Evolutionary conservation across 2,888 invertebrate genomes (phyloP).

Genomic region (Aphrophora alni): DNA sequence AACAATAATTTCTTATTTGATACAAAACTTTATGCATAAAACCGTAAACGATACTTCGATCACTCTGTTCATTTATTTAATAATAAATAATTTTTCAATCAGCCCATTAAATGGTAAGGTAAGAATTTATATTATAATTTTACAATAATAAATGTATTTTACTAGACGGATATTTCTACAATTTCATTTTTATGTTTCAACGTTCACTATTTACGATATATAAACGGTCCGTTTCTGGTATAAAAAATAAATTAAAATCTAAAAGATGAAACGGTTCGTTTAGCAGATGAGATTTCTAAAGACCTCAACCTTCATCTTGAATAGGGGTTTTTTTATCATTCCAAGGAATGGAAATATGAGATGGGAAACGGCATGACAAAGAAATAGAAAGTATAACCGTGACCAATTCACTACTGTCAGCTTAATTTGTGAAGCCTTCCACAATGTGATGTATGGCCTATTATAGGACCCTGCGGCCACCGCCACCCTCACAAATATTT

Average conservation of each 20-base stretch:
- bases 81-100: no score
- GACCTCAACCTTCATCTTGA: neutral
- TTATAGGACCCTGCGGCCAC: neutral
- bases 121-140: no score
- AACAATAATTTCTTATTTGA: no score
- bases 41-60: no score
- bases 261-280: neutral
- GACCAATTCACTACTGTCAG: neutral
- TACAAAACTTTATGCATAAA: no score
- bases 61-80: no score
- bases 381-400: neutral
- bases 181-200: no score
- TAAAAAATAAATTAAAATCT: neutral
- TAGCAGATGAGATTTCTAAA: neutral
- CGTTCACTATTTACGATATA: no score
- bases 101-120: no score
- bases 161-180: no score
- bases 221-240: no score
- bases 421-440: slow-evolving; percentile 9
- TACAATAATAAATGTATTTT: no score
- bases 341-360: neutral
- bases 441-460: neutral
- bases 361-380: neutral
- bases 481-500: neutral
- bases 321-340: neutral